These are phyloP conservation scores for Proisotoma minuta DNA, from an alignment of 2,888 invertebrate genomes.

Conservation along the genomic window DNA sequence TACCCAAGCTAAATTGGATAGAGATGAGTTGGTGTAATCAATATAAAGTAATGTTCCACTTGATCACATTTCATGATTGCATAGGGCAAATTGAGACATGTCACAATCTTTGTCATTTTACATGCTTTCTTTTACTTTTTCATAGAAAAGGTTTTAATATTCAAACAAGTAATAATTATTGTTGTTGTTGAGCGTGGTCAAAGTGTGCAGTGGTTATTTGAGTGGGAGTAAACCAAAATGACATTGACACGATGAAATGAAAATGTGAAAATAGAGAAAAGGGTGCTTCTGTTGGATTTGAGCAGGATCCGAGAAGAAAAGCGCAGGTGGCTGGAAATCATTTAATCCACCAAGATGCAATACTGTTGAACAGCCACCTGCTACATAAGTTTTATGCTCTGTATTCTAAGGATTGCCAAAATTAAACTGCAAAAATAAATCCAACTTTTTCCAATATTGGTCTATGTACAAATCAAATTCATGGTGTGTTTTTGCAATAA, in stretches of 20 bases:
- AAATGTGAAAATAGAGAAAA: neutral
- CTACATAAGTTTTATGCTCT: neutral
- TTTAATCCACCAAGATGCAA: constrained; percentile 21
- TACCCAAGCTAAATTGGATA: too few species aligned
- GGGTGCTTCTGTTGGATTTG: neutral
- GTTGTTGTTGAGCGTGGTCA: too few species aligned
- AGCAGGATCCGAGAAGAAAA: neutral
- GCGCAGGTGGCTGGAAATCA: constrained; percentile 18
- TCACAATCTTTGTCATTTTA: neutral
- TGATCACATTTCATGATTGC: too few species aligned
- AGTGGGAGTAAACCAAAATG: too few species aligned
- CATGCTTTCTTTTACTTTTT: neutral
- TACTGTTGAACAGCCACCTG: constrained; percentile 12
- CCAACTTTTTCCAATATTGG: neutral
- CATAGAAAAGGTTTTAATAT: too few species aligned
- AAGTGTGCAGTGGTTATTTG: too few species aligned
- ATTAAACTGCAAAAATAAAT: neutral
- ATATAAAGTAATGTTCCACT: too few species aligned
- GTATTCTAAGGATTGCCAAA: too few species aligned
- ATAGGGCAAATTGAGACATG: too few species aligned
- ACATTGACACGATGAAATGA: too few species aligned
- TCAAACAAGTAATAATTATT: too few species aligned
- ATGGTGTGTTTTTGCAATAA: neutral
- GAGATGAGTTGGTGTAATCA: too few species aligned
- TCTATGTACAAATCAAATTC: neutral